phyloP scores from a whole-genome alignment of 2,113 vertebrate species.

The Bufo gargarizans region DNA sequence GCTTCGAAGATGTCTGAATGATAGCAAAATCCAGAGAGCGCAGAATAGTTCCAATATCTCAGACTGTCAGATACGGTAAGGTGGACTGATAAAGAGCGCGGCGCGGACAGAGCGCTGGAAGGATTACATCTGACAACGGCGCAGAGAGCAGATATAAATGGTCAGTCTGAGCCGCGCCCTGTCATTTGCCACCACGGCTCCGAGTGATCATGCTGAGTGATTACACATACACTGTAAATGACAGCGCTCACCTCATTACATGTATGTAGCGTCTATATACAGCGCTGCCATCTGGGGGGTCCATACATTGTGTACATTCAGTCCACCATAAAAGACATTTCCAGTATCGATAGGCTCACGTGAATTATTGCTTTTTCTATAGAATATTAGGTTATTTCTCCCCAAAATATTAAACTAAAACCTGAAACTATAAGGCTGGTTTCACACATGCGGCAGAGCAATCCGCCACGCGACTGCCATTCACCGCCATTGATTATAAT shows the following conservation, averaged over 20 bases:
- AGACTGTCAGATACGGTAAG: constrained; percentile 53
- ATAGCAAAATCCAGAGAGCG: constrained; percentile 39
- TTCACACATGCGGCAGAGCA: no score
- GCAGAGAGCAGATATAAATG: constrained; percentile 21
- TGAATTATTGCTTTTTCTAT: neutral
- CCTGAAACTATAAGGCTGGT: no score
- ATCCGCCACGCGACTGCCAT: no score
- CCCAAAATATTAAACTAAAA: no score
- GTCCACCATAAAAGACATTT: neutral
- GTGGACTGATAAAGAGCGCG: constrained; percentile 50
- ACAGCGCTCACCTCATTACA: neutral
- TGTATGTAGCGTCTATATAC: neutral
- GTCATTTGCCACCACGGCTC: constrained; percentile 9
- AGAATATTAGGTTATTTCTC: neutral
- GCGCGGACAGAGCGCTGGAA: constrained; percentile 34
- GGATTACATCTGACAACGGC: constrained; percentile 34
- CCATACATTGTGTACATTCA: neutral
- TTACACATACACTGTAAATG: neutral
- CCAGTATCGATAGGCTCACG: neutral
- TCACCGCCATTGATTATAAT: no score
- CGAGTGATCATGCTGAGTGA: neutral
- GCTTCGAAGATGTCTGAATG: constrained; percentile 54
- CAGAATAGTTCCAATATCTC: constrained; percentile 49
- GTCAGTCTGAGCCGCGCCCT: neutral
- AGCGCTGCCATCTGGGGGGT: neutral